phyloP scores from a whole-genome alignment of 2,113 vertebrate species.

The Sinocyclocheilus anshuiensis region DNA sequence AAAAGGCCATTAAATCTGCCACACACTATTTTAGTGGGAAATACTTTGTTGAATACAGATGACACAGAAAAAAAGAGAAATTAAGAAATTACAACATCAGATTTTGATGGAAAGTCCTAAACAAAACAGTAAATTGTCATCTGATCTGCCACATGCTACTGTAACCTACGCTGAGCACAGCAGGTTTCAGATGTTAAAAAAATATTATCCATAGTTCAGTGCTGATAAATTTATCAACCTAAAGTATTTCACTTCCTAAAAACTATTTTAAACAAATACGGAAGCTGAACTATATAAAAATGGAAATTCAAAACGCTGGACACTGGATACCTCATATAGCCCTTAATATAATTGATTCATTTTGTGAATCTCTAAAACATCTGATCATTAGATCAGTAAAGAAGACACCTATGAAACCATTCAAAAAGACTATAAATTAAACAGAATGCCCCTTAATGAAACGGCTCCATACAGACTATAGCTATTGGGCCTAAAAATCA shows the following conservation, averaged over 20 bases:
- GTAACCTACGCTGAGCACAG: neutral
- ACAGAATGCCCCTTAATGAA: neutral
- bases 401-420: neutral
- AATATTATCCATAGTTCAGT: neutral
- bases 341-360: neutral
- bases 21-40: neutral
- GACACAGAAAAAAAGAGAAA: too few species aligned
- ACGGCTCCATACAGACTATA: neutral
- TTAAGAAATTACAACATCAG: neutral
- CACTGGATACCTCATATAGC: neutral
- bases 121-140: neutral
- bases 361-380: neutral
- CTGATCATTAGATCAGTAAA: neutral
- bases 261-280: neutral
- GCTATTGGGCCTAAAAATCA: neutral
- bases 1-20: too few species aligned
- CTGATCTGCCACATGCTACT: neutral
- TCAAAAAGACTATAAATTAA: neutral
- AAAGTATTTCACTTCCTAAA: conserved; percentile 1
- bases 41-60: neutral
- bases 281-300: neutral
- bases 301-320: neutral
- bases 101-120: neutral
- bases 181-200: neutral
- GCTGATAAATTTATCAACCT: neutral